Evolutionary conservation across 2,888 invertebrate species (phyloP).

Genomic region (Watsonalla binaria): DNA sequence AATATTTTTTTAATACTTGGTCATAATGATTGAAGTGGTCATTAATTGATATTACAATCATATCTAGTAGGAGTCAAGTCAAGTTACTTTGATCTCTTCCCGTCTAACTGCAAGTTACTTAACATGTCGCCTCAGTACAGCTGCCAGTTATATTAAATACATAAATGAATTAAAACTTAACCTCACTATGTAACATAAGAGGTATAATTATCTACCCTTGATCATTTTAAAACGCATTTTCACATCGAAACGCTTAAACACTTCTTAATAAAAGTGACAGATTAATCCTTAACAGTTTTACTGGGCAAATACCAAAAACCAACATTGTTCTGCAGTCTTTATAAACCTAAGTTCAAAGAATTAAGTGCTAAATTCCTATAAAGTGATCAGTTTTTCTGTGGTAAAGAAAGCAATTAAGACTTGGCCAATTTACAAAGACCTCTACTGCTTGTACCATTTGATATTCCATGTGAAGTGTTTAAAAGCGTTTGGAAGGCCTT

Average conservation of each 20-base stretch:
- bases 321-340: neutral
- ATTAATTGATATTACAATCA: too few species aligned
- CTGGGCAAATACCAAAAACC: slow-evolving; percentile 30
- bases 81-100: too few species aligned
- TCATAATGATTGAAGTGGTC: too few species aligned
- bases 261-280: slow-evolving; percentile 35
- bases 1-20: too few species aligned
- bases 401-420: slow-evolving; percentile 62
- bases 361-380: slow-evolving; percentile 1
- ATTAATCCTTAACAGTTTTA: slow-evolving; percentile 46
- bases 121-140: too few species aligned
- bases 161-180: too few species aligned
- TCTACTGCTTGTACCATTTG: slow-evolving; percentile 9
- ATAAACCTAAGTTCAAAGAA: slow-evolving; percentile 11
- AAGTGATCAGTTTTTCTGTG: slow-evolving; percentile 22
- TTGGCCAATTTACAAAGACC: slow-evolving; percentile 40
- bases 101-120: too few species aligned
- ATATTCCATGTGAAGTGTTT: slow-evolving; percentile 3
- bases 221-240: neutral
- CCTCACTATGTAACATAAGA: too few species aligned
- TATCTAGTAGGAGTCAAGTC: too few species aligned
- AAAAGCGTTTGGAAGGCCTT: slow-evolving; percentile 21
- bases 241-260: slow-evolving; percentile 4
- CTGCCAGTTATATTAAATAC: too few species aligned
- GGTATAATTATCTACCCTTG: too few species aligned